Base-by-base conservation (phyloP, 2,888 invertebrate genomes). In the Drosophila meridionalis region DNA sequence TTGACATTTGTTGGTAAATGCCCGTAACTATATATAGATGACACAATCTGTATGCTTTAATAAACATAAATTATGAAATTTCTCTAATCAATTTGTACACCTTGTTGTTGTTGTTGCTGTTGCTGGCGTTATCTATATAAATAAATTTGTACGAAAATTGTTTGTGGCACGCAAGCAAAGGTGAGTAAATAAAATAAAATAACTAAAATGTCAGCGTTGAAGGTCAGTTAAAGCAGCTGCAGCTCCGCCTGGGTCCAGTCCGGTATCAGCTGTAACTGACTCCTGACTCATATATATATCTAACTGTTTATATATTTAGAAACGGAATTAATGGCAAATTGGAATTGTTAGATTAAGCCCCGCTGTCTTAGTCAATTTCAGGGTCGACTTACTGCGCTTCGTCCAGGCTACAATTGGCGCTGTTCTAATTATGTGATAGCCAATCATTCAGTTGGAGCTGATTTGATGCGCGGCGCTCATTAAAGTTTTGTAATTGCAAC, bases 401-500 rank as follows among this genome's bases (percentile, higher is more conserved):
- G 40, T 50, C 65, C 62, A 52, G 43, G 59, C 47, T 74, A 58
- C 70, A 82, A 78, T 82, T 75, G 73, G 73, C 45, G 66, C 59
- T 66, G 72, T 72, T 76, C 73, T 79, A 81, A 86, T 89, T 87
- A 87, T 77, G 84, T 62, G 66, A 62, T 72, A 64, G 76, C 73
- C 77, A 87, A 89, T 87, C 88, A 89, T 87, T 89, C 85, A 89
- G 50, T 87, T 87, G 76, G 75, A 70, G 26, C 47, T 58, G 68
- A 60, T 65, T 69, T 57, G 69, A 40, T 57, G 30, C 47, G 64
- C 30, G 56, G 43, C 56, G 48, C 67, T 83, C 86, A 87, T 87
- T 87, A 85, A 87, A 81, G 79, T 87, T 89, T 73, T 79, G 78
- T 85, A 87, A 87, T 89, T 85, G 83, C 76, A 75, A 70, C 76